Base-by-base conservation (phyloP, 1,140 invertebrate genomes). In the Drosophila nannoptera region DNA sequence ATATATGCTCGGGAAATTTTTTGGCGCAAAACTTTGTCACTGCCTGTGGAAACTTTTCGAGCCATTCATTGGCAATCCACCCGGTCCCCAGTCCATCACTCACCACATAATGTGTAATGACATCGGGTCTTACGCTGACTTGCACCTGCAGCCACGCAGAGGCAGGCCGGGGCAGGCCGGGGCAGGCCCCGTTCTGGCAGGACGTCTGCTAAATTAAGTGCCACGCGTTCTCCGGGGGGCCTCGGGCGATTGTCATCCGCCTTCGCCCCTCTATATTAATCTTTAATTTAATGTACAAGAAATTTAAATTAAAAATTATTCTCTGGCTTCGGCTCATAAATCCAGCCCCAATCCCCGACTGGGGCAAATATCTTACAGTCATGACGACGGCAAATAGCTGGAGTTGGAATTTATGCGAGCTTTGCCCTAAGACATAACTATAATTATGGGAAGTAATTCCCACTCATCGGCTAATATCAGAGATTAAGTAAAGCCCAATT, bases 191-290 rank as follows among this genome's bases (percentile, higher is more conserved):
- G 5, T 6, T 14, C 69, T 84, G 84, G 84, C 76, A n/a, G 80
- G 76, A 80, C 84, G 84, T 84, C 80, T 76, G 76, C 69, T 73
- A 84, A 84, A 84, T 84, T 84, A 84, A 84, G 80, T 84, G 80
- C 69, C 80, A 78, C 71, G 52, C 75, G 75, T 58, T 64, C 65
- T 64, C 68, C 74, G 71, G 69, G 48, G 14, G 40, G 52, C 58
- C 9, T 8, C 32, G 38, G 75, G 56, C 40, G 66, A 43, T 70
- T 75, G 56, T 62, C 55, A 58, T 35, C 46, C 66, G 75, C 75
- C 64, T 56, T 22, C 36, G 31, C 4, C 32, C 59, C 31, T 46
- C 78, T 74, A 83, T 83, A 83, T 82, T 83, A 84, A 69, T 75
- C 78, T 75, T 38, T 45, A 56, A 69, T 76, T 78, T 67, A 5